Conservation (phyloP, 2,797 vertebrate species). For the Muraenolepis orangiensis region DNA sequence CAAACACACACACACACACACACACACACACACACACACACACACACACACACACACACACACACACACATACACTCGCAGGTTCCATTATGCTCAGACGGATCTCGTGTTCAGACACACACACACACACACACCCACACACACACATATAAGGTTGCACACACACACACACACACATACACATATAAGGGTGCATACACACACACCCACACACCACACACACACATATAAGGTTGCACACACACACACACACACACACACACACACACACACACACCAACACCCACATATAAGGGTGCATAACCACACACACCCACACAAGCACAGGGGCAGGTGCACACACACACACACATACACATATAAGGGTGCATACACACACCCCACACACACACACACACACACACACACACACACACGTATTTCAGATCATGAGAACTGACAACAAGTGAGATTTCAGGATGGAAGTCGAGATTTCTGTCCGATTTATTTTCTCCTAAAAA, state of each 20-base stretch:
- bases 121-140: neutral
- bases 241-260: slow-evolving; percentile 11
- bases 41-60: neutral
- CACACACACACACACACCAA: neutral
- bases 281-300: neutral
- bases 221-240: slow-evolving; percentile 12
- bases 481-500: slow-evolving; percentile 41
- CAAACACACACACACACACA: slow-evolving; percentile 50
- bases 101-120: slow-evolving; percentile 19
- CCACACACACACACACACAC: slow-evolving; percentile 36
- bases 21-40: neutral
- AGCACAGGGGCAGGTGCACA: too few relatives aligned
- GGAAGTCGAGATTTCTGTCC: slow-evolving; percentile 52
- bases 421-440: slow-evolving; percentile 38
- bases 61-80: slow-evolving; percentile 15
- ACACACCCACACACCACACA: neutral
- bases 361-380: slow-evolving; percentile 19
- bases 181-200: neutral
- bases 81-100: too few relatives aligned
- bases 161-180: slow-evolving; percentile 48
- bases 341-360: neutral
- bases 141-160: slow-evolving; percentile 24
- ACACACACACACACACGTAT: neutral
- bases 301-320: slow-evolving; percentile 7
- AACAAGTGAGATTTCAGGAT: slow-evolving; percentile 59